These are phyloP conservation scores for Ictalurus furcatus DNA, from an alignment of 2,113 vertebrate species.

Conservation along the genomic window DNA sequence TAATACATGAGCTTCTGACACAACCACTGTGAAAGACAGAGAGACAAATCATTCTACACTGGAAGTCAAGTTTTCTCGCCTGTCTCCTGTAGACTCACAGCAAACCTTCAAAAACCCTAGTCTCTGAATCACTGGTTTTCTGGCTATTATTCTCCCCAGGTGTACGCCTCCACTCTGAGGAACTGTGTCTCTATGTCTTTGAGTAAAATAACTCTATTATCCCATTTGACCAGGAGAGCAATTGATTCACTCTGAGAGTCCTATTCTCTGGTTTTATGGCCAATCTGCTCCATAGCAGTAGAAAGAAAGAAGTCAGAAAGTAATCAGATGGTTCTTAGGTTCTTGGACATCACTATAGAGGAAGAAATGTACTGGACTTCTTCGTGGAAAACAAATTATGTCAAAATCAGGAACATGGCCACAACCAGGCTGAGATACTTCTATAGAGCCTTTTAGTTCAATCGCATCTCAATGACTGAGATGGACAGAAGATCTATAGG, in stretches of 20 bases:
- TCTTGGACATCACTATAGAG: constrained; percentile 15
- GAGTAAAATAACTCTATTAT: constrained; percentile 38
- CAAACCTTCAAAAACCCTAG: constrained; percentile 12
- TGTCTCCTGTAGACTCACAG: constrained; percentile 7
- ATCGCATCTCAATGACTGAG: constrained; percentile 24
- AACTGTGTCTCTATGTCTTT: constrained; percentile 47
- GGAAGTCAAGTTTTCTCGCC: constrained; percentile 24
- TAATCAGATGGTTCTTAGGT: constrained; percentile 6
- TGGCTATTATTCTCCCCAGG: constrained; percentile 43
- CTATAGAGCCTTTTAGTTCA: constrained; percentile 21
- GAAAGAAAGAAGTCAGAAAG: background rate
- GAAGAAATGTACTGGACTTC: constrained; percentile 27
- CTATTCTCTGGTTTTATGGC: constrained; percentile 37
- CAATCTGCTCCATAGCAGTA: constrained; percentile 34
- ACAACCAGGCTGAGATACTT: constrained; percentile 22
- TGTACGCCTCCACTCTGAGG: constrained; percentile 38
- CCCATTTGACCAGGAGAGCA: constrained; percentile 29
- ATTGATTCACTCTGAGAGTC: background rate
- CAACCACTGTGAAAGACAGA: constrained; percentile 7
- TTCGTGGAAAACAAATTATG: constrained; percentile 48
- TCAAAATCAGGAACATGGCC: constrained; percentile 43
- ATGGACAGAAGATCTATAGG: constrained; percentile 38
- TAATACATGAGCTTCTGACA: background rate
- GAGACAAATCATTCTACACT: constrained; percentile 7
- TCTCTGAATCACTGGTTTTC: constrained; percentile 23